Conservation (phyloP, 1,140 invertebrate species). For the Conus ventricosus region DNA sequence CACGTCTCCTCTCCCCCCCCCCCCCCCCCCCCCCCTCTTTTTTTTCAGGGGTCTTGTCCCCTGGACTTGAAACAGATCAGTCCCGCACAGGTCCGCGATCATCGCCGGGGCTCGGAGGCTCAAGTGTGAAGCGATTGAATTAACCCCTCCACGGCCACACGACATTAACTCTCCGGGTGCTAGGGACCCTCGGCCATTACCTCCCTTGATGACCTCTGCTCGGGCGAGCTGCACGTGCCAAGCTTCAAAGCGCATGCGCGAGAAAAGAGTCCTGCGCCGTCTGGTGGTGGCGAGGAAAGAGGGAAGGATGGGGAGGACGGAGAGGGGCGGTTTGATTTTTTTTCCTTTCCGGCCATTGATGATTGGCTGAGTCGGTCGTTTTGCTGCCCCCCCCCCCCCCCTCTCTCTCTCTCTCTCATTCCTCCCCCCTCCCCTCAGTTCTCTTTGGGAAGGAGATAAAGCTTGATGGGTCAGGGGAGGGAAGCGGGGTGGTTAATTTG, state of each 20-base stretch:
- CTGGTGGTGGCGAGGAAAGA: not conserved
- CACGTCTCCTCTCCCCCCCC: not conserved
- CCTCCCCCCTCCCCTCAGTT: too few species aligned
- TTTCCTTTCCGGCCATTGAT: too few species aligned
- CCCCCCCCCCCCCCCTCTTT: not conserved
- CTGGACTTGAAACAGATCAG: not conserved
- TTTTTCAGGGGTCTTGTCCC: not conserved
- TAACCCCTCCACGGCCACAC: conserved; percentile 29
- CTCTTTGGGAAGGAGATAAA: too few species aligned
- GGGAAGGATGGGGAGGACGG: too few species aligned
- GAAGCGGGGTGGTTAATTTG: too few species aligned
- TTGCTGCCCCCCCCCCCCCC: too few species aligned
- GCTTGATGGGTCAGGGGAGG: too few species aligned
- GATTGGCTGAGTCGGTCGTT: too few species aligned
- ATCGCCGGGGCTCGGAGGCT: not conserved
- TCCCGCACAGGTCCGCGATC: not conserved
- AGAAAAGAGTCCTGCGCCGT: not conserved
- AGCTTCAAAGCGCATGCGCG: conserved; percentile 14
- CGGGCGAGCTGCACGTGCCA: not conserved
- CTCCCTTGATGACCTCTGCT: conserved; percentile 22
- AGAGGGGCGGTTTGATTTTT: too few species aligned
- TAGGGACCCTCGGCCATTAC: conserved; percentile 26
- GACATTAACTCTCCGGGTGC: conserved; percentile 33
- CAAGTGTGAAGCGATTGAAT: conserved; percentile 30
- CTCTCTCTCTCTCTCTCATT: too few species aligned